phyloP scores from a whole-genome alignment of 2,797 vertebrate genomes.

The Margarornis squamiger region DNA sequence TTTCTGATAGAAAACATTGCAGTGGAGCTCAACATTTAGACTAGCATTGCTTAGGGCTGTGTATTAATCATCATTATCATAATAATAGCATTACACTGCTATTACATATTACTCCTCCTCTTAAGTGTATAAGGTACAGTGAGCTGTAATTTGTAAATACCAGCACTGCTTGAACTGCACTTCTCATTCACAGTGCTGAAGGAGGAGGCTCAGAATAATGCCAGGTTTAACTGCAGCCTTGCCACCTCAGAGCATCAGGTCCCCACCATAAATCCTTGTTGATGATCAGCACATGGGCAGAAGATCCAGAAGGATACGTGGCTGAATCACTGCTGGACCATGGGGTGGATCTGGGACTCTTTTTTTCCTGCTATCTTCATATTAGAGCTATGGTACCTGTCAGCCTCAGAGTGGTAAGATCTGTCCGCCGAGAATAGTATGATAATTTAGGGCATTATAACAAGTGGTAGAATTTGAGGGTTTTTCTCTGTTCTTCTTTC shows the following conservation, averaged over 20 bases:
- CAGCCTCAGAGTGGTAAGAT: neutral
- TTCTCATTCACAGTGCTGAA: neutral
- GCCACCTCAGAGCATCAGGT: neutral
- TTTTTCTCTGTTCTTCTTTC: neutral
- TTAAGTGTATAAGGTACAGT: neutral
- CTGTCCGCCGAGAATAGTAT: neutral
- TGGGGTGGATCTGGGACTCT: neutral
- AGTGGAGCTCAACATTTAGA: neutral
- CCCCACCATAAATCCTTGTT: neutral
- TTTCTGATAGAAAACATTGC: neutral
- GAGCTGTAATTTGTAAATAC: slow-evolving; percentile 28
- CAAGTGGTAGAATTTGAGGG: neutral
- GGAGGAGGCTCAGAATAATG: neutral
- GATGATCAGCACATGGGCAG: rapidly evolving
- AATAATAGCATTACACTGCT: slow-evolving; percentile 12
- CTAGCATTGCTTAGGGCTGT: neutral
- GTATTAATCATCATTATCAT: slow-evolving; percentile 48
- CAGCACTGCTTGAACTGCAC: neutral
- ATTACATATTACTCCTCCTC: slow-evolving; percentile 35
- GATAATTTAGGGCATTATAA: neutral
- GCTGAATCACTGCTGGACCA: neutral
- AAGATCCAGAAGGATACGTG: rapidly evolving
- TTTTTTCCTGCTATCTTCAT: neutral
- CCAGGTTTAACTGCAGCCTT: neutral
- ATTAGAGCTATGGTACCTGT: neutral